Percentiles rank a stretch among this genome's conserved stretches.
Evolutionary conservation across 2,113 vertebrate species (phyloP).

Genomic region (Callorhinus ursinus): DNA sequence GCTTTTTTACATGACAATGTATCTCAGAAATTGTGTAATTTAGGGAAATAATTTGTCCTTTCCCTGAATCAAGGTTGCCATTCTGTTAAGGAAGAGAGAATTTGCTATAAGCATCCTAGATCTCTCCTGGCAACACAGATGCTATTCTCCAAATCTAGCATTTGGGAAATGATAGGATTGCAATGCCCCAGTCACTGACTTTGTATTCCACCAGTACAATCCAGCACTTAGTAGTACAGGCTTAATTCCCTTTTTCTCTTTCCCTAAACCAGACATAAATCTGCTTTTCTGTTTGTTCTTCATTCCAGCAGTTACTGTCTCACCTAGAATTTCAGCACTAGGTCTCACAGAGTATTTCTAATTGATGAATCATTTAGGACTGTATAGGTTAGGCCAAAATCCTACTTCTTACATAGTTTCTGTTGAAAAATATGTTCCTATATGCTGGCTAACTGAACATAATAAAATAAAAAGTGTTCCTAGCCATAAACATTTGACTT

Average conservation of each 20-base stretch:
- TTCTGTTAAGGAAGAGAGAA: background rate
- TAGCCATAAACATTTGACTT: slow-evolving; percentile 43
- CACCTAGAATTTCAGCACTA: background rate
- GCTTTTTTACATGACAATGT: background rate
- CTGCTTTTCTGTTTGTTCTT: slow-evolving; percentile 5
- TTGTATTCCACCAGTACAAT: background rate
- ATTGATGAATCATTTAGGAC: background rate
- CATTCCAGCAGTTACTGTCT: background rate
- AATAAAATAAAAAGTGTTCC: background rate
- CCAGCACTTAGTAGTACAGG: background rate
- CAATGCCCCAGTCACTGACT: background rate
- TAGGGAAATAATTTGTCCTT: slow-evolving; percentile 25
- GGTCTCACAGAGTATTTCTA: background rate
- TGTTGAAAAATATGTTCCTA: slow-evolving; percentile 29
- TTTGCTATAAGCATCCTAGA: background rate
- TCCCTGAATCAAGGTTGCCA: background rate
- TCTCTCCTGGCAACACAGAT: background rate
- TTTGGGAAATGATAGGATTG: background rate
- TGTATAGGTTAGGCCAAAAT: background rate
- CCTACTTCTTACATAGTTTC: background rate
- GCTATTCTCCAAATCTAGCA: background rate
- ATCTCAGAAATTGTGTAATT: background rate
- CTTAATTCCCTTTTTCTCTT: background rate
- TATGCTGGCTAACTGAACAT: background rate
- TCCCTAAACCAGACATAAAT: slow-evolving; percentile 2